Evolutionary conservation across 2,113 vertebrate genomes (phyloP).

Genomic region (Mastomys natalensis): DNA sequence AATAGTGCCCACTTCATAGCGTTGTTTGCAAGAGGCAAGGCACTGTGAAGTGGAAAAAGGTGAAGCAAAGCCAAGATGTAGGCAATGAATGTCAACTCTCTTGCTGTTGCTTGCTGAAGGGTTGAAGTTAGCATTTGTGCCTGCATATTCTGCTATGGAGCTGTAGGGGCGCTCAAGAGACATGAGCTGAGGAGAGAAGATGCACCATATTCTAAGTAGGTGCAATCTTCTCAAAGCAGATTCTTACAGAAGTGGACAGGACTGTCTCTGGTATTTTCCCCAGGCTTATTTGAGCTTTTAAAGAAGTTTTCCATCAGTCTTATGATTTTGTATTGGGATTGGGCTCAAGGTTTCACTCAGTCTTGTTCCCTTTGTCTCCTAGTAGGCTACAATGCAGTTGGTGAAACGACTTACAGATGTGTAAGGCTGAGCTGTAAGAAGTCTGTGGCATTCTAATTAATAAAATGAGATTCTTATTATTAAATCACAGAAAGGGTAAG

Average conservation of each 20-base stretch:
- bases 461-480: not conserved
- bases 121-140: not conserved
- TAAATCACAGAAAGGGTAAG: not conserved
- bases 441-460: not conserved
- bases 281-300: not conserved
- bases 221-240: not conserved
- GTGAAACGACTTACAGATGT: not conserved
- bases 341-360: too few relatives aligned
- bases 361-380: fast-evolving
- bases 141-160: not conserved
- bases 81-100: not conserved
- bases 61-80: not conserved
- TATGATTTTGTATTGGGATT: not conserved
- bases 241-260: not conserved
- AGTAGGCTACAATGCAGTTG: not conserved
- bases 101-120: fast-evolving
- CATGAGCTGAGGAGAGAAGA: not conserved
- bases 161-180: constrained; percentile 37
- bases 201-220: not conserved
- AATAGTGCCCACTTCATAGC: not conserved
- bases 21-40: not conserved
- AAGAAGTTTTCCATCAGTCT: not conserved
- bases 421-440: not conserved
- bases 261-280: not conserved
- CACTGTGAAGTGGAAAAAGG: not conserved